Percentiles rank a stretch among this genome's conserved stretches.
These are phyloP conservation scores for Megaustenia siamemsis DNA, from an alignment of 2,888 invertebrate species.

Conservation along the genomic window DNA sequence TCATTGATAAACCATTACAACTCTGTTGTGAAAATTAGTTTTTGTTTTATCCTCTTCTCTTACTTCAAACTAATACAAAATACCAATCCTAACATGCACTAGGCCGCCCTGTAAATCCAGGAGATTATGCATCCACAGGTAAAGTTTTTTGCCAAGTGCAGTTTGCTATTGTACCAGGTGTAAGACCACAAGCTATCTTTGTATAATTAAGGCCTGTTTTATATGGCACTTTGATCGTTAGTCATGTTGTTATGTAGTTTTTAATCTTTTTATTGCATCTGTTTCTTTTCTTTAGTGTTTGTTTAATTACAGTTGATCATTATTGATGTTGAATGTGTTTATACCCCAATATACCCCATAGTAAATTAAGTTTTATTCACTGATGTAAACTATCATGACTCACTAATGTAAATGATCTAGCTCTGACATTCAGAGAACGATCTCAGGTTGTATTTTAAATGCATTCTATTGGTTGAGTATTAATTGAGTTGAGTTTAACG, in stretches of 20 bases:
- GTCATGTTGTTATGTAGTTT: not conserved
- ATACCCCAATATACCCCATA: not conserved
- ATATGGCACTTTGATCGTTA: conserved; percentile 1
- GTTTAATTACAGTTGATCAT: not conserved
- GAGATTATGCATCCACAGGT: conserved; percentile 99
- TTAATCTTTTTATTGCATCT: not conserved
- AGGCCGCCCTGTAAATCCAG: conserved; percentile 89
- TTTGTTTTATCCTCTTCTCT: too few relatives aligned
- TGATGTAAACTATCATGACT: too few relatives aligned
- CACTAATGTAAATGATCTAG: not conserved
- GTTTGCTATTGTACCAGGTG: not conserved
- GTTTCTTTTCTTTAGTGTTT: not conserved
- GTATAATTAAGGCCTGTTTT: not conserved
- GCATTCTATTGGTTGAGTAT: too few relatives aligned
- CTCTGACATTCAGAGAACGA: not conserved
- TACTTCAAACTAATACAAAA: not conserved
- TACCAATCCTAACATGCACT: conserved; percentile 14
- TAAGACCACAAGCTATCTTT: not conserved
- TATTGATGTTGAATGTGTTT: not conserved
- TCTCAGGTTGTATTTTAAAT: too few relatives aligned
- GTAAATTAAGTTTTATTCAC: not conserved
- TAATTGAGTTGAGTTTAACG: too few relatives aligned
- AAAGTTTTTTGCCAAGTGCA: conserved; percentile 28
- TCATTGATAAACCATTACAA: too few relatives aligned
- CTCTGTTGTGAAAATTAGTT: too few relatives aligned